Percentiles rank a stretch among this genome's conserved stretches.
Evolutionary conservation across 2,888 invertebrate species (phyloP).

Genomic region (Dromius quadrimaculatus): DNA sequence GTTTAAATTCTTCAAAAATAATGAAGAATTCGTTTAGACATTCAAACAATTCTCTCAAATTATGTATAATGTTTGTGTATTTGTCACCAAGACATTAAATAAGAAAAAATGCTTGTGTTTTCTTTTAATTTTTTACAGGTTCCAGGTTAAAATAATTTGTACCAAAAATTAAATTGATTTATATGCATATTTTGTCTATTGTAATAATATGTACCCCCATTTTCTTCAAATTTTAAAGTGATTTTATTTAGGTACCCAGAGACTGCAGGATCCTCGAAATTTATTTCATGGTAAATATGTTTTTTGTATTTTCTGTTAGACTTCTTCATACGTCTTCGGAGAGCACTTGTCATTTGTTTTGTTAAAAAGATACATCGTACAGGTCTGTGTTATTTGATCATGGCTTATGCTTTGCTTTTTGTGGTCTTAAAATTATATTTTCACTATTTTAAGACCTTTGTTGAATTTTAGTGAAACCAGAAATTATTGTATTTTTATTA

Average conservation of each 20-base stretch:
- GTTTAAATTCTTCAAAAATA: not conserved
- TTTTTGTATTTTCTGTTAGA: slow-evolving; percentile 41
- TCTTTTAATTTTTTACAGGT: slow-evolving; percentile 39
- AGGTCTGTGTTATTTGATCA: slow-evolving; percentile 48
- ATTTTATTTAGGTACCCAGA: slow-evolving; percentile 42
- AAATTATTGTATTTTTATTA: not conserved
- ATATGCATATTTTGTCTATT: slow-evolving; percentile 16
- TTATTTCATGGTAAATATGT: slow-evolving; percentile 48
- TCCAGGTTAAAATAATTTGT: slow-evolving; percentile 23
- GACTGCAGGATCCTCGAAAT: not conserved
- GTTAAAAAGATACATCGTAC: slow-evolving; percentile 16
- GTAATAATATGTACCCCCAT: slow-evolving; percentile 21
- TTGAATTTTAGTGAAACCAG: slow-evolving; percentile 9
- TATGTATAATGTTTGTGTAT: slow-evolving; percentile 47
- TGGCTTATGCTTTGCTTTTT: slow-evolving; percentile 46
- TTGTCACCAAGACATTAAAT: slow-evolving; percentile 50
- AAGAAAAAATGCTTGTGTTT: slow-evolving; percentile 43
- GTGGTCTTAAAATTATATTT: slow-evolving; percentile 9
- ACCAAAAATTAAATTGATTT: slow-evolving; percentile 33
- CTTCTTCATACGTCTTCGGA: slow-evolving; percentile 24
- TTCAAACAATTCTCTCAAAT: slow-evolving; percentile 4
- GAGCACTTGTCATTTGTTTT: slow-evolving; percentile 33
- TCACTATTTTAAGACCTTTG: not conserved
- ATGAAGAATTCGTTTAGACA: not conserved
- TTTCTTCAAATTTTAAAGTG: slow-evolving; percentile 34